phyloP scores from a whole-genome alignment of 1,140 invertebrate species.

The Drosophila paulistorum region DNA sequence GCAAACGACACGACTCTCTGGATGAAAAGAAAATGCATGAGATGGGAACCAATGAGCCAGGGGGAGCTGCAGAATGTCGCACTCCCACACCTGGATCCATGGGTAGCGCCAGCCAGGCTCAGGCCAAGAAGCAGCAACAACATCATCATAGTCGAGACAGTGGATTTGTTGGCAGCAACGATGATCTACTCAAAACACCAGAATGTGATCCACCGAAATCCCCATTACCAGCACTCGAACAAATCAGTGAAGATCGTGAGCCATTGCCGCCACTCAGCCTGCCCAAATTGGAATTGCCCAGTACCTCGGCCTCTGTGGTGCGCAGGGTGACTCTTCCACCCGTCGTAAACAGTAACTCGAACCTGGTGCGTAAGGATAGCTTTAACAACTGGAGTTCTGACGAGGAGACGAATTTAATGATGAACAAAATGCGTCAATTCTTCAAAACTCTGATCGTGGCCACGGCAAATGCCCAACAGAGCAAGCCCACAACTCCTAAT shows the following conservation, averaged over 20 bases:
- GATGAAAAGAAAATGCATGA: constrained; percentile 84
- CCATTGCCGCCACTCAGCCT: constrained; percentile 40
- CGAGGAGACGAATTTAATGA: constrained; percentile 96
- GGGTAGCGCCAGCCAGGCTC: constrained; percentile 46
- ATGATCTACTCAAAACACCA: constrained; percentile 89
- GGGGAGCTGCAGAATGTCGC: constrained; percentile 81
- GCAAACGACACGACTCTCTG: constrained; percentile 85
- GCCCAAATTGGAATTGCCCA: constrained; percentile 70
- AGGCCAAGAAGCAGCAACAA: constrained; percentile 79
- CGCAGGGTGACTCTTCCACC: constrained; percentile 66
- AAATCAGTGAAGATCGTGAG: constrained; percentile 81
- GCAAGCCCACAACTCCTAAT: constrained; percentile 83
- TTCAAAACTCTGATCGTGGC: constrained; percentile 93
- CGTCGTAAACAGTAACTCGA: constrained; percentile 84
- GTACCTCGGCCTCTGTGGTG: constrained; percentile 41
- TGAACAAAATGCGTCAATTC: constrained; percentile 96
- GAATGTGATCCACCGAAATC: constrained; percentile 83
- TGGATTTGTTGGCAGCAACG: constrained; percentile 94
- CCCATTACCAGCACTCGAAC: constrained; percentile 62
- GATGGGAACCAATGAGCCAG: constrained; percentile 19
- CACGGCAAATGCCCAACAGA: constrained; percentile 85
- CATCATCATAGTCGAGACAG: constrained; percentile 91
- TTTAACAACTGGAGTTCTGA: constrained; percentile 97
- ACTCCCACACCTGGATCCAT: constrained; percentile 83
- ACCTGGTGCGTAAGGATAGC: constrained; percentile 89